Conservation (phyloP, 2,797 vertebrate species). For the Tragopan temminckii region DNA sequence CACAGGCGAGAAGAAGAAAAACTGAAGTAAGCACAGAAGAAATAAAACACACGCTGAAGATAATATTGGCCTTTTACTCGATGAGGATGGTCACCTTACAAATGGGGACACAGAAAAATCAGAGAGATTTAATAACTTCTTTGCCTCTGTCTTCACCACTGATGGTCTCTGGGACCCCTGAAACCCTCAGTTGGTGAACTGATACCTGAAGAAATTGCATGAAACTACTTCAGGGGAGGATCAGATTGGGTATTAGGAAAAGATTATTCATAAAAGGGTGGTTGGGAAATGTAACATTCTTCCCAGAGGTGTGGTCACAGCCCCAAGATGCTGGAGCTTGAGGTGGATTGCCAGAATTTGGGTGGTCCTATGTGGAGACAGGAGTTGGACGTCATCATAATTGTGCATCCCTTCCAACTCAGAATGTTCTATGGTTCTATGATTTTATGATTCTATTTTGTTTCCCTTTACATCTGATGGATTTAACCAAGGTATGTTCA, state of each 20-base stretch:
- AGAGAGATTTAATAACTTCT: neutral
- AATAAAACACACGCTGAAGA: neutral
- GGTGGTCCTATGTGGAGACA: neutral
- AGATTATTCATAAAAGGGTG: neutral
- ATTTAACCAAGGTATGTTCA: neutral
- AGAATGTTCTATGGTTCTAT: neutral
- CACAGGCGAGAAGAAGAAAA: conserved; percentile 7
- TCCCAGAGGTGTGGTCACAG: neutral
- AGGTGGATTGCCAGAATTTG: neutral
- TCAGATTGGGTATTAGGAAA: neutral
- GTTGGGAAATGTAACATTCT: neutral
- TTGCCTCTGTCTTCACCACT: neutral
- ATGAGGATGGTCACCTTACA: neutral
- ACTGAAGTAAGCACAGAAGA: conserved; percentile 5
- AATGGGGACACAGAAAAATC: neutral
- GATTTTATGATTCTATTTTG: neutral
- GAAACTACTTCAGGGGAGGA: neutral
- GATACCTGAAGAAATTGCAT: neutral
- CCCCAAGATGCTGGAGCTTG: neutral
- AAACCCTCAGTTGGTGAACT: neutral
- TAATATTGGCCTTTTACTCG: neutral
- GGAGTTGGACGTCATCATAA: neutral
- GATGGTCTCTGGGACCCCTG: neutral
- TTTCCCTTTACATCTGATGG: neutral
- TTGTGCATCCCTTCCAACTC: neutral